Conservation (phyloP, 2,113 vertebrate genomes). For the Perognathus longimembris region DNA sequence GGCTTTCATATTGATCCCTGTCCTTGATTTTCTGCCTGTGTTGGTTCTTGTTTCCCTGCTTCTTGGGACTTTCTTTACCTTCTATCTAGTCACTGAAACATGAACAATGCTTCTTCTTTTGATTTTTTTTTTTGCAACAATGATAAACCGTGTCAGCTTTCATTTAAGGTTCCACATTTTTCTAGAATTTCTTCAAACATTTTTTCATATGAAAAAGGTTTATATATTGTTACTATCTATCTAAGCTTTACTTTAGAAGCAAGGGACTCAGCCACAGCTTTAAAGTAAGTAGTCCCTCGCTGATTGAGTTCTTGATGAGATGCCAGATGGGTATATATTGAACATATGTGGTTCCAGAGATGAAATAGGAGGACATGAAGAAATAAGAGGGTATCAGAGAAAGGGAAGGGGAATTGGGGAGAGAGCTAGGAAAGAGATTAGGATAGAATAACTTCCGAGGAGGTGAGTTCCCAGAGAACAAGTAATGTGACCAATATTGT, state of each 20-base stretch:
- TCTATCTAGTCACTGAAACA: background rate
- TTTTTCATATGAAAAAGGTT: background rate
- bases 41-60: background rate
- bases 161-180: background rate
- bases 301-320: background rate
- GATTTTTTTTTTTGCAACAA: background rate
- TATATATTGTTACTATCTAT: conserved; percentile 31
- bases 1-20: background rate
- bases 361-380: background rate
- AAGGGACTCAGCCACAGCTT: background rate
- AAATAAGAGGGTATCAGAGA: background rate
- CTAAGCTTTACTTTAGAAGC: conserved; percentile 2
- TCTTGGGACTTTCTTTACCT: conserved; percentile 34
- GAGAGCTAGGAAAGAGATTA: background rate
- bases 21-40: background rate
- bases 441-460: background rate
- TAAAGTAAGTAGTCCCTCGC: background rate
- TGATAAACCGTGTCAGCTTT: conserved; percentile 28
- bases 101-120: background rate
- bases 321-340: background rate
- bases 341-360: background rate
- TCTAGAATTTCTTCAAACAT: background rate
- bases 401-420: background rate
- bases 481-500: background rate
- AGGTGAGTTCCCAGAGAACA: background rate